Percentiles rank a stretch among this genome's conserved stretches.
Conservation (phyloP, 2,113 vertebrate genomes). For the Dunckerocampus dactyliophorus region DNA sequence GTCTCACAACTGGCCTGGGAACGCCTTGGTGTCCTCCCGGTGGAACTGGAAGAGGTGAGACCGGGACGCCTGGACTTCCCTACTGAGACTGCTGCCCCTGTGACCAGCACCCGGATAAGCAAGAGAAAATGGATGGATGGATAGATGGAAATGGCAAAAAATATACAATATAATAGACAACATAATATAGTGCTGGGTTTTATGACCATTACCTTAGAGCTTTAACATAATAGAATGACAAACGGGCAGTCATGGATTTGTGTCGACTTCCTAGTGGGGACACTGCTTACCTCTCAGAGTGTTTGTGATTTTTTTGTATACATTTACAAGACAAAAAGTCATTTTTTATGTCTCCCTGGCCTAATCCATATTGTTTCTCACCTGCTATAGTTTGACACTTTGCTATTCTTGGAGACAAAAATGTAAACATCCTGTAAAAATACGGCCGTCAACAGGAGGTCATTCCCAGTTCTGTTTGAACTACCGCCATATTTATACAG, state of each 20-base stretch:
- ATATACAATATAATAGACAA: no score
- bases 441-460: slow-evolving; percentile 46
- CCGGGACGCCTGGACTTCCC: no score
- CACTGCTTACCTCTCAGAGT: not conserved
- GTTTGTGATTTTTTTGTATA: slow-evolving; percentile 3
- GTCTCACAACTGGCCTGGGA: no score
- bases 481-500: slow-evolving; percentile 40
- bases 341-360: not conserved
- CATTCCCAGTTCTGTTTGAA: slow-evolving; percentile 59
- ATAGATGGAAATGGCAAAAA: no score
- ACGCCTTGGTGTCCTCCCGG: no score
- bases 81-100: no score
- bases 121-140: no score
- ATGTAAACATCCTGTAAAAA: slow-evolving; percentile 58
- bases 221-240: not conserved
- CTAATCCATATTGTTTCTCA: slow-evolving; percentile 40
- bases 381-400: slow-evolving; percentile 43
- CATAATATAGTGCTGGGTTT: no score
- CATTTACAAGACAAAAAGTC: slow-evolving; percentile 5
- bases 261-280: not conserved
- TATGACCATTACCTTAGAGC: no score
- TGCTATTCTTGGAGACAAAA: slow-evolving; percentile 44
- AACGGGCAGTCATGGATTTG: not conserved
- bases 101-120: no score
- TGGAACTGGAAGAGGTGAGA: no score